Base-by-base conservation (phyloP, 1,140 invertebrate genomes). In the Drosophila sechellia region DNA sequence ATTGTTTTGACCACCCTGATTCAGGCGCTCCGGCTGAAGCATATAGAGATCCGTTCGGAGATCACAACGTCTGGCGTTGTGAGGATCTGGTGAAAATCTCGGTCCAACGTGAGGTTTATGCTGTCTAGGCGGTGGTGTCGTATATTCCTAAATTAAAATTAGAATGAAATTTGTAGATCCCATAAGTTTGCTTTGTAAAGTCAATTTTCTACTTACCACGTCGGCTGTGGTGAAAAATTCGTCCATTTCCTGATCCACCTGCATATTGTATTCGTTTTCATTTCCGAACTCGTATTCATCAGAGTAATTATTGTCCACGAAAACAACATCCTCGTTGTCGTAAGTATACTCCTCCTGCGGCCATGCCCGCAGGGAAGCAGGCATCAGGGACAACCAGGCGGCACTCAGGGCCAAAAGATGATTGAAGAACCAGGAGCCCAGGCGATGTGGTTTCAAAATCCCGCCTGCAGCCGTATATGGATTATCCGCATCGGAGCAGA, bases 31-130 rank as follows among this genome's bases (percentile, higher is more conserved):
- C 0, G 96, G 96, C 92, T 98, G 96, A 12, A 98, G 92, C 59
- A 96, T 96, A 91, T 97, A 98, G 1, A 98, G 94, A 92, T 97
- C 96, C 0, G 97, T 96, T 86, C 96, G 96, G 68, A 97, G 96
- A 91, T 98, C 97, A 79, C 97, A 98, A 0, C 96, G 95, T 22
- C 96, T 93, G 13, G 96, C 92, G 81, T 92, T 94, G 74, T 93
- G 94, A 37, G 94, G 94, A 91, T 93, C 93, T 59, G 91, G 93
- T 5, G 93, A 85, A 31, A 93, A 83, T 34, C 94, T 83, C n/a
- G 93, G 92, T 81, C 90, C 43, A 86, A 83, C 86, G 93, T 90
- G 87, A 0, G 93, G 91, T 5, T 92, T 93, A 27, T 91, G 91
- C 15, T 92, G 90, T 31, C 92, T 92, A 0, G 92, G 90, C 10